Base-by-base conservation (phyloP, 2,888 invertebrate genomes). In the Phoenoteleia sp. region DNA sequence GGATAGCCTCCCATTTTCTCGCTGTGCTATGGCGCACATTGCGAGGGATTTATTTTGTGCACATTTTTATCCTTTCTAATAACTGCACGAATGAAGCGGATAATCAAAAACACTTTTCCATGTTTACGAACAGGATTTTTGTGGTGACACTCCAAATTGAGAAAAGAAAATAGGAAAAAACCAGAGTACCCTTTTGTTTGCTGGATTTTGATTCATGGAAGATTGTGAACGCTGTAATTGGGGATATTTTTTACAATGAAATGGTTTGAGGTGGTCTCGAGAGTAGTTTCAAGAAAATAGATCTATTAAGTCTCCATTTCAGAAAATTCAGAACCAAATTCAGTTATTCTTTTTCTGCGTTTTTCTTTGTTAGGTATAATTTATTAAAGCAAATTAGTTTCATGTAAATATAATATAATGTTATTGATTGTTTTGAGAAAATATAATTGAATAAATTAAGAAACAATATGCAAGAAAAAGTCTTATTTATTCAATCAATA, bases 121-220 rank as follows among this genome's bases (percentile, higher is more conserved):
- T 64, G 79, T 71, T 71, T 71, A 62, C 54, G 71, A 69, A 79
- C 79, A 52, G 45, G 42, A 79, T 79, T 62, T 79, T 45, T 71
- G 60, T 58, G 60, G 42, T 23, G 23, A 42, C 52, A 11, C 15
- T 49, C 47, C 49, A 36, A 60, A 11, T n/a, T 19, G 47, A 21
- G 15, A 19, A 25, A 21, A 17, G 2, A 15, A 25, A 56, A 52
- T 42, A 39, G 13, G n/a, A 21, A 45, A 21, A 75, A 60, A 36
- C 49, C 6, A 27, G n/a, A 49, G n/a, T 56, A 42, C 33, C 33
- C 23, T 56, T 42, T 76, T 62, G 52, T 62, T 54, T 47, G 6
- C 13, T 23, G 27, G 17, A 15, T 29, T 62, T 33, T 9, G 7
- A 25, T 39, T 42, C 36, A 19, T 19, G n/a, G 33, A 23, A 56